A percentile compares a stretch with the other conserved stretches of the same genome.
Conservation (phyloP, 23 tunicate species). For the Botrylloides violaceus region DNA sequence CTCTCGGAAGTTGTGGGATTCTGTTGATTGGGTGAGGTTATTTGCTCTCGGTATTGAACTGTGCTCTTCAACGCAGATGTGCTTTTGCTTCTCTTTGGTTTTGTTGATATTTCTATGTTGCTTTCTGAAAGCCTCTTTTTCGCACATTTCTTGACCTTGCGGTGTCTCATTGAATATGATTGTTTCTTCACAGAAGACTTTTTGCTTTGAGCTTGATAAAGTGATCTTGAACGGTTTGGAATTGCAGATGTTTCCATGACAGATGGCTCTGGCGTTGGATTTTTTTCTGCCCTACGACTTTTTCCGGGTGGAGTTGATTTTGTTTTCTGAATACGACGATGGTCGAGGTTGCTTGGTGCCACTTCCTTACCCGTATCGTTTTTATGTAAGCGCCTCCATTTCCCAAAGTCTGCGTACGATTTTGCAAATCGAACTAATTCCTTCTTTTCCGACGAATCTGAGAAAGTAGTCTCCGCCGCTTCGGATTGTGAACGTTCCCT, state of each 20-base stretch:
- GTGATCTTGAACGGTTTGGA: not conserved
- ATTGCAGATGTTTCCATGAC: not conserved
- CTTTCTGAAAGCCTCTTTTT: not conserved
- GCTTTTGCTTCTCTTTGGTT: not conserved
- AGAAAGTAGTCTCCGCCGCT: too few relatives aligned
- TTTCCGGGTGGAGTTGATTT: not conserved
- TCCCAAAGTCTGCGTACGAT: not conserved
- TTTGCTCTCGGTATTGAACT: not conserved
- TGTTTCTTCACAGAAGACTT: not conserved
- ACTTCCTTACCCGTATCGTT: not conserved
- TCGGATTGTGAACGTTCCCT: constrained; percentile 15
- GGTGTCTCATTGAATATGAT: not conserved
- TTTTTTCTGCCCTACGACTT: not conserved
- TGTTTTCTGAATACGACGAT: not conserved
- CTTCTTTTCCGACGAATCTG: not conserved
- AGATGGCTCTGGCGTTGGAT: not conserved
- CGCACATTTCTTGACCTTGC: not conserved
- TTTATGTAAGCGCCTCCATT: not conserved
- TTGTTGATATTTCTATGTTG: not conserved
- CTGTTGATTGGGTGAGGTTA: not conserved
- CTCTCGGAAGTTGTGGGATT: not conserved
- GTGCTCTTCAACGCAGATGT: not conserved
- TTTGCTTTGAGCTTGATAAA: not conserved
- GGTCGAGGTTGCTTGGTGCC: not conserved
- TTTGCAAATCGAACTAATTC: not conserved